Evolutionary conservation across 2,113 vertebrate genomes (phyloP).

Genomic region (Anolis sagrei): DNA sequence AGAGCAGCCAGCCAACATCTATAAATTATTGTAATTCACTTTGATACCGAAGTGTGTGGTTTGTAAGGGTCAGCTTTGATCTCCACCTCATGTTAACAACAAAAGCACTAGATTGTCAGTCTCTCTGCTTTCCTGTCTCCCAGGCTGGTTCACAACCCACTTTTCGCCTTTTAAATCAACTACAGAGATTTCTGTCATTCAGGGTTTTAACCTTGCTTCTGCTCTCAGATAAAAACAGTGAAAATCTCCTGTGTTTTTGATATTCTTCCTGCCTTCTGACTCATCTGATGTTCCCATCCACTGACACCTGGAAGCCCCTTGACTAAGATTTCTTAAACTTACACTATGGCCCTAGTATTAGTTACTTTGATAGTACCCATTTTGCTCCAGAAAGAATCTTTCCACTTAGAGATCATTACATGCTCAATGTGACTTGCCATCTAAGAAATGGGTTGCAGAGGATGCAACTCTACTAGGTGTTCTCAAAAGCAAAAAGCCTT

Average conservation of each 20-base stretch:
- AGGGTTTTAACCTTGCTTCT: constrained; percentile 38
- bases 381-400: constrained; percentile 59
- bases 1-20: not conserved
- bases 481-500: not conserved
- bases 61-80: constrained; percentile 13
- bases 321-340: constrained; percentile 51
- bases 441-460: not conserved
- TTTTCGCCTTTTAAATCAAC: constrained; percentile 11
- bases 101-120: constrained; percentile 4
- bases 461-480: constrained; percentile 5
- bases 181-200: constrained; percentile 38
- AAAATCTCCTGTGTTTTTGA: constrained; percentile 54
- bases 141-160: constrained; percentile 10
- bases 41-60: constrained; percentile 28
- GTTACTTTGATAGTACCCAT: constrained; percentile 55
- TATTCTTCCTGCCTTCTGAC: constrained; percentile 48
- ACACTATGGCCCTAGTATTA: constrained; percentile 52
- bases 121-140: constrained; percentile 23
- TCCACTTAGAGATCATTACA: constrained; percentile 34
- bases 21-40: constrained; percentile 27
- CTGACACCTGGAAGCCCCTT: constrained; percentile 54
- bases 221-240: constrained; percentile 35
- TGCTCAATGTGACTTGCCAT: constrained; percentile 53
- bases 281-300: constrained; percentile 60
- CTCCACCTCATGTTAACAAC: constrained; percentile 3